These are phyloP conservation scores for Parelbella ahira DNA, from an alignment of 2,888 invertebrate species.

Conservation along the genomic window DNA sequence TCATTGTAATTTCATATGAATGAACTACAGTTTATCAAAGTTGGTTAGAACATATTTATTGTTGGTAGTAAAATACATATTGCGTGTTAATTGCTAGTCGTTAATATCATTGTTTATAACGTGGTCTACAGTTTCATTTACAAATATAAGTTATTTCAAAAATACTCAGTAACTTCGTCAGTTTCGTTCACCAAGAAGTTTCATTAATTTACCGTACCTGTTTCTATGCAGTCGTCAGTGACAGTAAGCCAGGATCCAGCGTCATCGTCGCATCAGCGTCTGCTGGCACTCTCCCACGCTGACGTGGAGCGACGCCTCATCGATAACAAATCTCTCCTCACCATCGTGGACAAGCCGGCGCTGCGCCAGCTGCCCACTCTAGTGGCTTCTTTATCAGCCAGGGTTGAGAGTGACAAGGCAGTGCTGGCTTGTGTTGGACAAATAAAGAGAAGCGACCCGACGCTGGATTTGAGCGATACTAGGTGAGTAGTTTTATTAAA, in stretches of 20 bases:
- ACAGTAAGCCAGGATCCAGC: constrained; percentile 86
- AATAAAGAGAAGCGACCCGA: constrained; percentile 82
- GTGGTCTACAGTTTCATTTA: too few relatives aligned
- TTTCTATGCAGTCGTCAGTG: constrained; percentile 74
- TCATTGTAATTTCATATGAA: too few relatives aligned
- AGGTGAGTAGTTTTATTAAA: constrained; percentile 67
- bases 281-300: constrained; percentile 89
- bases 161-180: too few relatives aligned
- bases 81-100: too few relatives aligned
- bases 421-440: constrained; percentile 87
- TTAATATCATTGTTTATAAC: too few relatives aligned
- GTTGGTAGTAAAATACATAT: too few relatives aligned
- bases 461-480: constrained; percentile 81
- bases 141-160: too few relatives aligned
- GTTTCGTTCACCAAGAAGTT: too few relatives aligned
- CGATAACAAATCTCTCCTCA: constrained; percentile 93
- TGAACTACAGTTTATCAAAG: too few relatives aligned
- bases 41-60: too few relatives aligned
- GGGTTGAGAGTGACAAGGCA: constrained; percentile 95
- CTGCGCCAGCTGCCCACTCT: constrained; percentile 87
- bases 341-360: constrained; percentile 90
- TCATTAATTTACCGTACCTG: too few relatives aligned
- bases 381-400: constrained; percentile 84
- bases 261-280: constrained; percentile 93
- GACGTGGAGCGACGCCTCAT: constrained; percentile 95